Percentiles rank a stretch among this genome's conserved stretches.
Evolutionary conservation across 2,113 vertebrate species (phyloP).

Genomic region (Gopherus flavomarginatus): DNA sequence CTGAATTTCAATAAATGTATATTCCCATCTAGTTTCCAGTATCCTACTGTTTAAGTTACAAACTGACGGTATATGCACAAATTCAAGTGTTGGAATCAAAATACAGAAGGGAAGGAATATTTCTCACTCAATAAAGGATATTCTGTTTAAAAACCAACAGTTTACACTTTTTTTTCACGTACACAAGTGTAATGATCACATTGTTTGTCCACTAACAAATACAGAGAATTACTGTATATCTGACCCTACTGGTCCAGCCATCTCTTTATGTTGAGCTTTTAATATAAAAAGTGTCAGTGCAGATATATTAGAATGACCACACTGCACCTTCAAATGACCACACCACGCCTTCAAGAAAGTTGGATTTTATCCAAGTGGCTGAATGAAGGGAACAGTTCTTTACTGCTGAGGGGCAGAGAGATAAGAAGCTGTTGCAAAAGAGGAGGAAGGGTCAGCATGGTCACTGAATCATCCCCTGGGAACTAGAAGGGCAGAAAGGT

Average conservation of each 20-base stretch:
- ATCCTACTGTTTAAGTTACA: background rate
- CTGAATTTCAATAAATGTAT: background rate
- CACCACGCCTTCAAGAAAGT: no score
- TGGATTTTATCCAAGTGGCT: no score
- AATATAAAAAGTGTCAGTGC: no score
- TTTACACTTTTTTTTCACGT: background rate
- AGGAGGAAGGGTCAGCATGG: no score
- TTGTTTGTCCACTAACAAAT: background rate
- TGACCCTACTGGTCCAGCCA: background rate
- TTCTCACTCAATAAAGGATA: background rate
- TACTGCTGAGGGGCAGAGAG: no score
- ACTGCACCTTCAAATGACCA: no score
- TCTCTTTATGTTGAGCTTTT: no score
- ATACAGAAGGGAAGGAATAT: background rate
- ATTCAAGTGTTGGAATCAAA: background rate
- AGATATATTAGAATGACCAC: no score
- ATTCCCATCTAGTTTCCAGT: background rate
- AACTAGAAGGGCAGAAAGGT: no score
- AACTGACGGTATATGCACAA: background rate
- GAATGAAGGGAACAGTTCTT: no score
- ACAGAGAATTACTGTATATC: background rate
- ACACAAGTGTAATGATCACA: background rate
- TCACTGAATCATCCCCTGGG: no score
- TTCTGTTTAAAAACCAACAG: background rate
- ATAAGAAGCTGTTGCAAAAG: no score